Conservation (phyloP, 2,888 invertebrate species). For the Agrochola litura region DNA sequence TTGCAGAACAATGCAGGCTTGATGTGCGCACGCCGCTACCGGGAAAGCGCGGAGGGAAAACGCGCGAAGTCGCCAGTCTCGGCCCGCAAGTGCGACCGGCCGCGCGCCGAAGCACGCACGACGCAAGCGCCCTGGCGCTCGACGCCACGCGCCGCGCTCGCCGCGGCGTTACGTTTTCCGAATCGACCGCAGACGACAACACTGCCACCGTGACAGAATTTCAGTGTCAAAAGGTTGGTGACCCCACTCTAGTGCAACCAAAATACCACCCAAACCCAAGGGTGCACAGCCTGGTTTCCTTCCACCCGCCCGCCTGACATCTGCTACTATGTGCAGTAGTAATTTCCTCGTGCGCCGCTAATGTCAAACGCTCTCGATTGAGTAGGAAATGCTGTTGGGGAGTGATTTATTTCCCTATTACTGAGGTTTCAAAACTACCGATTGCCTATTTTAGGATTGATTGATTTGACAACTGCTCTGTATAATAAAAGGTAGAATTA, state of each 20-base stretch:
- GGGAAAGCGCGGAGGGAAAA: slow-evolving; percentile 89
- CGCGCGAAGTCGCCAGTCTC: slow-evolving; percentile 85
- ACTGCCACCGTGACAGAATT: slow-evolving; percentile 86
- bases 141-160: slow-evolving; percentile 85
- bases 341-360: slow-evolving; percentile 81
- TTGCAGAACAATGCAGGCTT: slow-evolving; percentile 89
- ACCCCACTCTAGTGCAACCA: slow-evolving; percentile 77
- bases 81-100: slow-evolving; percentile 86
- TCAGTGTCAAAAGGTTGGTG: slow-evolving; percentile 90
- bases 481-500: slow-evolving; percentile 16
- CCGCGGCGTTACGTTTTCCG: slow-evolving; percentile 89
- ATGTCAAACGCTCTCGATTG: slow-evolving; percentile 78
- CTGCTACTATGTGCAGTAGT: slow-evolving; percentile 70
- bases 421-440: slow-evolving; percentile 51
- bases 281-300: slow-evolving; percentile 70
- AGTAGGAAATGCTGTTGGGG: slow-evolving; percentile 66
- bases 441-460: slow-evolving; percentile 50
- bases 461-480: slow-evolving; percentile 42
- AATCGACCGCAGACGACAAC: slow-evolving; percentile 86
- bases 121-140: slow-evolving; percentile 89
- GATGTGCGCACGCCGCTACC: slow-evolving; percentile 88
- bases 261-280: slow-evolving; percentile 78
- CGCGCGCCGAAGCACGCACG: slow-evolving; percentile 85
- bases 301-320: slow-evolving; percentile 68
- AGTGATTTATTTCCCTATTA: slow-evolving; percentile 67